Percentiles rank a stretch among this genome's conserved stretches.
phyloP scores from a whole-genome alignment of 2,888 invertebrate genomes.

The Drosophila stalkeri region DNA sequence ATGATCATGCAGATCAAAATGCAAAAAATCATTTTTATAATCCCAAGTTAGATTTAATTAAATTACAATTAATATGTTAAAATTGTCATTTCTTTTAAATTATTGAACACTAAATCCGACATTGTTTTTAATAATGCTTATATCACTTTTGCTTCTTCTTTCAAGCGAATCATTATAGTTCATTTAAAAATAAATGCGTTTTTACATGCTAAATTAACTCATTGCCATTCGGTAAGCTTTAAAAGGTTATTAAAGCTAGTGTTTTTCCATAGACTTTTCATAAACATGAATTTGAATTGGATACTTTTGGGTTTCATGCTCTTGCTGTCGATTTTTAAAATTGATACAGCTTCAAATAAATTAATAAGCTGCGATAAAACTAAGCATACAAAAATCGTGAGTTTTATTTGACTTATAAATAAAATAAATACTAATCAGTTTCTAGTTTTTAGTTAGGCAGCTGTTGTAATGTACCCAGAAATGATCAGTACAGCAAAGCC shows the following conservation, averaged over 20 bases:
- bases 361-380: conserved; percentile 52
- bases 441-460: conserved; percentile 31
- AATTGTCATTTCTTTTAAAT: too few relatives aligned
- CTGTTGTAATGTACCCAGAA: conserved; percentile 58
- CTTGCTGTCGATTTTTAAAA: conserved; percentile 1
- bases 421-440: neutral
- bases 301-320: conserved; percentile 6
- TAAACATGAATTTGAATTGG: conserved; percentile 36
- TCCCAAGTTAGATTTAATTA: too few relatives aligned
- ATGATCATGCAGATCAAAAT: too few relatives aligned
- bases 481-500: conserved; percentile 35
- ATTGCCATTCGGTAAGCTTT: neutral
- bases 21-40: too few relatives aligned
- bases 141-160: neutral
- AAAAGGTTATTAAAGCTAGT: neutral
- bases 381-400: conserved; percentile 58
- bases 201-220: conserved; percentile 50
- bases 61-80: too few relatives aligned
- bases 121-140: neutral
- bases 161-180: neutral
- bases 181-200: neutral
- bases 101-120: neutral
- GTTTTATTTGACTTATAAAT: neutral
- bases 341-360: conserved; percentile 13
- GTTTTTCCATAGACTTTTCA: neutral